A percentile compares a stretch with the other conserved stretches of the same genome.
These are phyloP conservation scores for Papilio polytes DNA, from an alignment of 1,140 invertebrate genomes.

Conservation along the genomic window DNA sequence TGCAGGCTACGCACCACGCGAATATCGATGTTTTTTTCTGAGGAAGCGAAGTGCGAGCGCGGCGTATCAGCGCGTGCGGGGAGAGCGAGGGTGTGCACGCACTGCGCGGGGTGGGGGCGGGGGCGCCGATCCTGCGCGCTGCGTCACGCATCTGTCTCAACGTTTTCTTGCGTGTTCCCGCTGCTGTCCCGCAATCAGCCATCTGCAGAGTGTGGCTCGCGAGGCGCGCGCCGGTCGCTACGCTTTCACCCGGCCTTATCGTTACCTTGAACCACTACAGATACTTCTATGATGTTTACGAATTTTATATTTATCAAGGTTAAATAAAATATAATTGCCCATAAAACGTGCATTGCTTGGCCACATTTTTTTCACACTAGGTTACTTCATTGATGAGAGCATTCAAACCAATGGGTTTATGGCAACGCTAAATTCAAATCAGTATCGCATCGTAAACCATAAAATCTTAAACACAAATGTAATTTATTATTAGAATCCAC, in stretches of 20 bases:
- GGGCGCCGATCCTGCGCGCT: constrained; percentile 78
- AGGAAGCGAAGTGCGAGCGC: constrained; percentile 60
- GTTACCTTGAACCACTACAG: constrained; percentile 9
- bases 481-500: constrained; percentile 7
- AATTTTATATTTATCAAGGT: not conserved
- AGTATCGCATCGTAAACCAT: constrained; percentile 7
- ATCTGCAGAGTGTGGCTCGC: constrained; percentile 73
- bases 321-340: not conserved
- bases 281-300: constrained; percentile 9
- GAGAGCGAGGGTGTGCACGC: constrained; percentile 64
- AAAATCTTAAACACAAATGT: not conserved
- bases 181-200: constrained; percentile 66
- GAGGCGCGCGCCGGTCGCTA: constrained; percentile 45
- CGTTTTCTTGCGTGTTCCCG: constrained; percentile 74
- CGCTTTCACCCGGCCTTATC: not conserved
- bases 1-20: constrained; percentile 70
- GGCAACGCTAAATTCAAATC: not conserved
- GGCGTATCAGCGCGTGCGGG: constrained; percentile 42
- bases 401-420: not conserved
- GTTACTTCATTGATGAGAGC: not conserved
- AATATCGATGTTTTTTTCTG: constrained; percentile 77
- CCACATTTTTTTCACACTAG: too few relatives aligned
- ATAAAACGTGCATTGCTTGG: too few relatives aligned
- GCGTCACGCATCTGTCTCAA: constrained; percentile 79
- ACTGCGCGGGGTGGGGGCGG: constrained; percentile 60